A percentile compares a stretch with the other conserved stretches of the same genome.
Conservation (phyloP, 37 sponge, comb jelly and placozoan genomes). For the Halisarca cf. caerulea region DNA sequence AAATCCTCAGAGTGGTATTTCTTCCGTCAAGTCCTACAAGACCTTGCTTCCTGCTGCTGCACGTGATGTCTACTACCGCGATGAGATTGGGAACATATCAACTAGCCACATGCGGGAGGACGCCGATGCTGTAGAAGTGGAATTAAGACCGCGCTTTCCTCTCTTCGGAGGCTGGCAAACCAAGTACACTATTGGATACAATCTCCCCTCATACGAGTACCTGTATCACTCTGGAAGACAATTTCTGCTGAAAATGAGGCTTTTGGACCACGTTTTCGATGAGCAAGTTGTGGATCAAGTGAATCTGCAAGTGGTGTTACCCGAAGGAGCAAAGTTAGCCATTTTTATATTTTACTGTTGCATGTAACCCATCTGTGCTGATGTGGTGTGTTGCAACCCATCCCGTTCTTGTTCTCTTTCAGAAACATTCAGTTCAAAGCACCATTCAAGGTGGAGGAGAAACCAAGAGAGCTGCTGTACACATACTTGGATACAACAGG, state of each 20-base stretch:
- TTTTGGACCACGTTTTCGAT: conserved; percentile 91
- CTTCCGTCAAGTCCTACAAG: conserved; percentile 77
- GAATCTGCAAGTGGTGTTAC: conserved; percentile 75
- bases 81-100: conserved; percentile 98
- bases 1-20: conserved; percentile 79
- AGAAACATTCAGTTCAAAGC: conserved; percentile 65
- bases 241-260: conserved; percentile 79
- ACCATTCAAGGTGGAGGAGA: conserved; percentile 52
- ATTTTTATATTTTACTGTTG: too few species aligned
- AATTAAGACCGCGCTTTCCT: conserved; percentile 90
- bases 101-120: conserved; percentile 81
- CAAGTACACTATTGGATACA: conserved; percentile 92
- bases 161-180: conserved; percentile 99
- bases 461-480: conserved; percentile 43
- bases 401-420: background rate
- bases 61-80: conserved; percentile 91
- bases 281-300: conserved; percentile 76
- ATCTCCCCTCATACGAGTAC: conserved; percentile 91
- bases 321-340: conserved; percentile 88
- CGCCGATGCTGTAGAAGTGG: conserved; percentile 86
- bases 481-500: conserved; percentile 96
- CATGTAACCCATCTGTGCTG: background rate
- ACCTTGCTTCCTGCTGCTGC: conserved; percentile 93
- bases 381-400: too few species aligned
- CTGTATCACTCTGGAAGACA: conserved; percentile 71